Evolutionary conservation across 2,113 vertebrate genomes (phyloP).

Genomic region (Hoplias malabaricus): DNA sequence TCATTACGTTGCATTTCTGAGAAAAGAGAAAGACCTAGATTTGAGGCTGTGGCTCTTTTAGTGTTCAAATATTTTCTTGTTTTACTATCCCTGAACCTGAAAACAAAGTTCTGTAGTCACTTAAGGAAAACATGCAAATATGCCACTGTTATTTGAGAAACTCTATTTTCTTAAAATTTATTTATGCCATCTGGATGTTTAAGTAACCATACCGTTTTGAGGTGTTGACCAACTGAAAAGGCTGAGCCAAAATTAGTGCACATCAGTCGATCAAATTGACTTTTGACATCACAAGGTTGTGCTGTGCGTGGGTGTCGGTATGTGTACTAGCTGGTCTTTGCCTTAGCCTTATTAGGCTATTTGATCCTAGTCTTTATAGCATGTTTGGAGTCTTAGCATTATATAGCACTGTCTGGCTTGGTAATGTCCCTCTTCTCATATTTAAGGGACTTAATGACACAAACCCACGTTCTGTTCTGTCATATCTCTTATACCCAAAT

Average conservation of each 20-base stretch:
- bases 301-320: conserved; percentile 1
- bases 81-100: neutral
- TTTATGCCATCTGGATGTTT: conserved; percentile 17
- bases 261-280: conserved; percentile 14
- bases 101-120: neutral
- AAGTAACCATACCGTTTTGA: neutral
- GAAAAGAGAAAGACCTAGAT: neutral
- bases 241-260: conserved; percentile 23
- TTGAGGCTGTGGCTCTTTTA: neutral
- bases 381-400: conserved; percentile 13
- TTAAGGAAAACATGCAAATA: neutral
- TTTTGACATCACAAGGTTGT: conserved; percentile 23
- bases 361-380: conserved; percentile 7
- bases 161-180: conserved; percentile 28
- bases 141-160: conserved; percentile 5
- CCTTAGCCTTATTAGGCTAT: neutral
- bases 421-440: conserved; percentile 4
- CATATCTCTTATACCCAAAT: neutral
- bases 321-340: neutral
- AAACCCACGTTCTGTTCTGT: neutral
- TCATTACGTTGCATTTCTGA: conserved; percentile 1
- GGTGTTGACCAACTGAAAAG: neutral
- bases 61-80: neutral
- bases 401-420: conserved; percentile 17
- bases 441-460: conserved; percentile 15